Base-by-base conservation (phyloP, 2,113 vertebrate species). In the Daboia siamensis region DNA sequence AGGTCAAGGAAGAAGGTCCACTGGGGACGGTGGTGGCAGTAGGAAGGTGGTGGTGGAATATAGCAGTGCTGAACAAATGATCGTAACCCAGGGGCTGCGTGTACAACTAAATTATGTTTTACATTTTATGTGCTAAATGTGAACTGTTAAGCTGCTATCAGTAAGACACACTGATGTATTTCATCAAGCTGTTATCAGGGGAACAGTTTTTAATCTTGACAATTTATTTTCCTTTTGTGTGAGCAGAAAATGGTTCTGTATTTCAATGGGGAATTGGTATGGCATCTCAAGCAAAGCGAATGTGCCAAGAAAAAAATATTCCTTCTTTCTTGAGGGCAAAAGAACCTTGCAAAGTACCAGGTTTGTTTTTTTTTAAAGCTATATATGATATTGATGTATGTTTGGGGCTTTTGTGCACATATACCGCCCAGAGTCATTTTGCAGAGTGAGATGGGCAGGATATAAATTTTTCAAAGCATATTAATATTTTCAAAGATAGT, bases 241-340 rank as follows among this genome's bases (percentile, higher is more conserved):
- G 29, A 56, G 93, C 54, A 99, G 99, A 95, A 55, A 97, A 95
- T 0, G 98, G 98, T 44, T 91, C 92, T 23, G 98, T 99, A 23
- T 98, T 98, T 96, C 99, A 99, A 94, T 99, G 99, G 99, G 99
- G 99, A 64, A 97, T 96, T n/a, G 99, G 99, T 48, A 97, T 99
- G 97, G 97, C 94, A 1, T 98, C 96, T 94, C 97, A 93, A 11
- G 98, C 98, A 74, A 98, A 96, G 93, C 97, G 98, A 95, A 96
- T 97, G 0, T 97, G 96, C 91, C 97, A 95, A 93, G 97, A 97
- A 6, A 93, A 96, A 86, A 88, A 96, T 10, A 96, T 99, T n/a
- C 98, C 98, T 0, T 23, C 94, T 5, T 98, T 99, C 96, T 90
- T 99, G 93, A 96, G 96, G 93, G 98, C 98, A 56, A 97, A 96